phyloP scores from a whole-genome alignment of 2,888 invertebrate species.

The Eilema depressum region DNA sequence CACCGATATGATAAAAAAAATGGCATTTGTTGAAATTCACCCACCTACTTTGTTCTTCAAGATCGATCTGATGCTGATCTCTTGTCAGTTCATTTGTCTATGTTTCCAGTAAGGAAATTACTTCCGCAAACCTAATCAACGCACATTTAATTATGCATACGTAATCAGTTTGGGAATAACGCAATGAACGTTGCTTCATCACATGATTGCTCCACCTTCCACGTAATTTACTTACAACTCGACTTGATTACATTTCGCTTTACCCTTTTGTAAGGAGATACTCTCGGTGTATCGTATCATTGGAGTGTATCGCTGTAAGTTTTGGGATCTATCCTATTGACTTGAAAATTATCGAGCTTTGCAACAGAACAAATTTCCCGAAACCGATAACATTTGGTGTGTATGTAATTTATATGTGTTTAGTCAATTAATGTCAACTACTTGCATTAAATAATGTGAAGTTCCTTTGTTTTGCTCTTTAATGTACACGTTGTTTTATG shows the following conservation, averaged over 20 bases:
- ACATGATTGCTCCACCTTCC: neutral
- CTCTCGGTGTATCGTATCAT: neutral
- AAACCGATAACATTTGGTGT: neutral
- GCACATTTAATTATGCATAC: conserved; percentile 4
- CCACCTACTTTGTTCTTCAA: too few species aligned
- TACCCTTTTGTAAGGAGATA: neutral
- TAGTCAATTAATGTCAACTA: neutral
- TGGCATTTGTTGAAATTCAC: too few species aligned
- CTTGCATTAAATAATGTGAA: neutral
- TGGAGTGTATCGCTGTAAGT: conserved; percentile 2
- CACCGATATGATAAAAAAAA: too few species aligned
- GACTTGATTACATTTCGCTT: neutral
- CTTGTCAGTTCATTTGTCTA: neutral
- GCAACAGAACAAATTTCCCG: neutral
- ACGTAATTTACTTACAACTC: neutral
- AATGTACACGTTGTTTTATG: too few species aligned
- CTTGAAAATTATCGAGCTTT: neutral
- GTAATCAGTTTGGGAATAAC: conserved; percentile 4
- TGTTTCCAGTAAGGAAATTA: neutral
- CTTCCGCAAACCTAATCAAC: neutral
- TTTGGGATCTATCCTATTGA: conserved; percentile 3
- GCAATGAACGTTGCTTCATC: neutral
- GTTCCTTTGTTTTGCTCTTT: too few species aligned
- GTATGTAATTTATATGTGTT: neutral
- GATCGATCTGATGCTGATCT: too few species aligned